Conservation (phyloP, 2,797 vertebrate genomes). For the Hippoglossus hippoglossus region DNA sequence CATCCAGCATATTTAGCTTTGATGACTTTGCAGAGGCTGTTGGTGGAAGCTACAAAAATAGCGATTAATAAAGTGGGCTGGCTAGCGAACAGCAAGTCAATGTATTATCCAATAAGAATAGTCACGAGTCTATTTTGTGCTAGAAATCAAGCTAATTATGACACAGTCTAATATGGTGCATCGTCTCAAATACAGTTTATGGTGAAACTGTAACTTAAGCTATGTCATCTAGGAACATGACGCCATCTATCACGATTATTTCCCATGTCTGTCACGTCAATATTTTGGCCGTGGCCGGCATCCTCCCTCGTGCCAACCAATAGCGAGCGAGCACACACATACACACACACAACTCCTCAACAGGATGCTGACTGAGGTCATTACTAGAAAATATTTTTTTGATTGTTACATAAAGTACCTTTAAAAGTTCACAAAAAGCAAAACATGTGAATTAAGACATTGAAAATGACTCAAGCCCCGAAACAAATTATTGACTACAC, state of each 20-base stretch:
- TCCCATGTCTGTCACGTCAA: neutral
- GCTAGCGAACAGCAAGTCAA: no score
- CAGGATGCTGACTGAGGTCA: neutral
- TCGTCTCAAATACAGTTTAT: neutral
- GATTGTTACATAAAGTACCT: constrained; percentile 29
- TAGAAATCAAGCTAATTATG: neutral
- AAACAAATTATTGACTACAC: constrained; percentile 82
- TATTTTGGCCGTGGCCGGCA: neutral
- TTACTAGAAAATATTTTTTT: no score
- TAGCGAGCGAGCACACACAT: no score
- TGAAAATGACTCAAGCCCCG: constrained; percentile 77
- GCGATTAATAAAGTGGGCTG: no score
- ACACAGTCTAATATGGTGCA: neutral
- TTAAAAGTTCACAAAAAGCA: constrained; percentile 59
- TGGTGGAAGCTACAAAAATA: no score
- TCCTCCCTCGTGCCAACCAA: neutral
- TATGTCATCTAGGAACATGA: neutral
- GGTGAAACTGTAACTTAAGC: neutral
- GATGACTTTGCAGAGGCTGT: no score
- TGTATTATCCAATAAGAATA: no score
- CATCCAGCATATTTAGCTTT: no score
- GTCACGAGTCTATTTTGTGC: no score
- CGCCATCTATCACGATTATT: neutral
- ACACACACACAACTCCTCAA: neutral
- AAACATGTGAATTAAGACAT: constrained; percentile 63